Evolutionary conservation across 2,797 vertebrate species (phyloP).

Genomic region (Epinephelus awoara): DNA sequence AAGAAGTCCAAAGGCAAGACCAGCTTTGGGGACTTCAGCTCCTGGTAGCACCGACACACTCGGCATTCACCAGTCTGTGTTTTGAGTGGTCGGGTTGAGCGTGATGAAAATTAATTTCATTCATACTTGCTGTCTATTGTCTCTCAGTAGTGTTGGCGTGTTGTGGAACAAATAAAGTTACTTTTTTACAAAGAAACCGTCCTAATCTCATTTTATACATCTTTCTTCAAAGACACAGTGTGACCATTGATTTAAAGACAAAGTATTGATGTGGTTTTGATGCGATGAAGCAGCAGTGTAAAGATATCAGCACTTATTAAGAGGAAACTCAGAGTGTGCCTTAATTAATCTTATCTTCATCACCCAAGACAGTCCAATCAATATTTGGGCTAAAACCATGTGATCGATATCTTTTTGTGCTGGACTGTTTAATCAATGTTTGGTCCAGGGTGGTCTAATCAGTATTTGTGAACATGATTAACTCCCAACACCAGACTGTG

Average conservation of each 20-base stretch:
- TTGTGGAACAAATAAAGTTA: conserved; percentile 57
- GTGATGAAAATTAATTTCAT: not conserved
- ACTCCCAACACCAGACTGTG: not conserved
- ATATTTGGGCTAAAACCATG: conserved; percentile 21
- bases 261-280: not conserved
- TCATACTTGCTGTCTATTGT: not conserved
- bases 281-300: not conserved
- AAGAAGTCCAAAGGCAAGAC: conserved; percentile 87
- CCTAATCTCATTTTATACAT: not conserved
- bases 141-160: not conserved
- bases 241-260: not conserved
- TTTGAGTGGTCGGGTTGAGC: not conserved
- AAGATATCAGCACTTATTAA: conserved; percentile 6
- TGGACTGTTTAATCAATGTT: conserved; percentile 7
- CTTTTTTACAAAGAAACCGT: not conserved
- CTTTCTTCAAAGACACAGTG: not conserved
- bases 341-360: conserved; percentile 8
- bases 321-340: not conserved
- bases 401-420: conserved; percentile 15
- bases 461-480: conserved; percentile 28
- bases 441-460: not conserved
- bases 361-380: conserved; percentile 5
- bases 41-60: conserved; percentile 87
- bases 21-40: conserved; percentile 95
- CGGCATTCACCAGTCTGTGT: not conserved